Base-by-base conservation (phyloP, 2,797 vertebrate genomes). In the Smutsia gigantea region DNA sequence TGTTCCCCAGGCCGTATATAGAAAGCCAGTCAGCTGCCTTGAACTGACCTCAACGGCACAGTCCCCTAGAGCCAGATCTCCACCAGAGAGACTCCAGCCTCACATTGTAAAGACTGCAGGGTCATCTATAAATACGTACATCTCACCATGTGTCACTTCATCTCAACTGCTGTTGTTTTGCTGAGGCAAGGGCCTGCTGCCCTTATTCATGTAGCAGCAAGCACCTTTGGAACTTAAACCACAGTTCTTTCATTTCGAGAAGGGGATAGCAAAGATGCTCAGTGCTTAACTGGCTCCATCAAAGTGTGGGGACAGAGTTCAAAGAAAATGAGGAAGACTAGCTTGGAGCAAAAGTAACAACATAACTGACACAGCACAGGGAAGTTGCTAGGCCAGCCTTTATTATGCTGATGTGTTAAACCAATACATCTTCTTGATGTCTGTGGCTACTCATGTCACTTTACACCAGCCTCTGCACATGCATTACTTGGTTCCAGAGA, bases 101-200 rank as follows among this genome's bases (percentile, higher is more conserved):
- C 13, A 77, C 21, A n/a, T 72, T 86, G 46, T 78, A 90, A 89
- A 90, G 66, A 55, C 75, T 69, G 51, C 0, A 23, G 2, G 59
- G 75, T 94, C 77, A 78, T 92, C 75, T 97, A 92, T 57, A 74
- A 97, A 68, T 91, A 74, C 0, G 34, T 46, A 27, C n/a, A 61
- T 81, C 93, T 92, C 90, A 64, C 90, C 21, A 53, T 0, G 1
- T 81, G 57, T 84, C 74, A 90, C 74, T 39, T 6, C 39, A 7
- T 39, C 39, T 39, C 39, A 39, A 39, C 78, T 96, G 96, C 93
- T 97, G 55, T 37, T 97, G 10, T 85, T 91, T 97, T 97, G n/a
- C 84, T 71, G 21, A 95, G 2, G 39, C 74, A 87, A 94, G 27
- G 29, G 42, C 29, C 27, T 83, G 34, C 78, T 88, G 77, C 17